Percentiles rank a stretch among this genome's conserved stretches.
Evolutionary conservation across 1,140 invertebrate species (phyloP).

Genomic region (Brachionus asplanchnoidis): DNA sequence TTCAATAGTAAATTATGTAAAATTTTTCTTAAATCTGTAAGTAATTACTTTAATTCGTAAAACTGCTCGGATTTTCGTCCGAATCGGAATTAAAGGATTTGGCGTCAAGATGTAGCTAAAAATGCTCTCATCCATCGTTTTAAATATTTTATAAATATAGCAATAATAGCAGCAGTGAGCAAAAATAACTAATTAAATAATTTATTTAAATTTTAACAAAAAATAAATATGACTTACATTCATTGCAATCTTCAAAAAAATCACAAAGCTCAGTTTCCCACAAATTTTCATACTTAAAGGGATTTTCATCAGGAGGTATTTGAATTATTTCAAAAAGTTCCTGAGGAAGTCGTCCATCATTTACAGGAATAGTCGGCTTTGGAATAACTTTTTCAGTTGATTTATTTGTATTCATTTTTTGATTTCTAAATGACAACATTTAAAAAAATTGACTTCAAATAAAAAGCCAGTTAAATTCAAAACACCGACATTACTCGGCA

Average conservation of each 20-base stretch:
- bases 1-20: neutral
- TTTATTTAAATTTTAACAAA: neutral
- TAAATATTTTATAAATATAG: conserved; percentile 38
- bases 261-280: conserved; percentile 39
- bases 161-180: conserved; percentile 41
- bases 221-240: neutral
- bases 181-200: conserved; percentile 20
- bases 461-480: neutral
- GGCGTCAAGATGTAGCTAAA: conserved; percentile 17
- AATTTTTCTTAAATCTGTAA: neutral
- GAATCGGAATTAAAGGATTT: conserved; percentile 30
- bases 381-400: neutral
- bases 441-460: neutral
- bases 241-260: conserved; percentile 39
- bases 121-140: conserved; percentile 30
- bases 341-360: conserved; percentile 28
- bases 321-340: conserved; percentile 41
- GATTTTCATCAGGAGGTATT: conserved; percentile 35
- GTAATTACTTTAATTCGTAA: conserved; percentile 25
- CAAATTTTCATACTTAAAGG: conserved; percentile 34
- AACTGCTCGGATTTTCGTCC: conserved; percentile 24
- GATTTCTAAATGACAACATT: neutral
- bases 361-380: neutral
- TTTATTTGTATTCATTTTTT: neutral
- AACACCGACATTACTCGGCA: neutral